These are phyloP conservation scores for Caranx ignobilis DNA, from an alignment of 2,113 vertebrate species.

Conservation along the genomic window DNA sequence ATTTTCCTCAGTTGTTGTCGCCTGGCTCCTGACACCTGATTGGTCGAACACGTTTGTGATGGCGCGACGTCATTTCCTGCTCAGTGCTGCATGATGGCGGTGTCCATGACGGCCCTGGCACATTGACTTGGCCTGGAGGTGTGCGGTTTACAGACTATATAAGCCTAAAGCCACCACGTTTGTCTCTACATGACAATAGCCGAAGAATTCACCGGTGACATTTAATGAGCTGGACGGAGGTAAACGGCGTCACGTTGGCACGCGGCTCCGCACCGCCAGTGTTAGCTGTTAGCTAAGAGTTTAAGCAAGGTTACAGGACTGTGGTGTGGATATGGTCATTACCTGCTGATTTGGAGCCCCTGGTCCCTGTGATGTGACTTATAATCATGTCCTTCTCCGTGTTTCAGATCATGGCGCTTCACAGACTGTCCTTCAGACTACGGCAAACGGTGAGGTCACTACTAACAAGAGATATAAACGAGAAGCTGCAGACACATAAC, in stretches of 20 bases:
- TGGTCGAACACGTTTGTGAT: constrained; percentile 21
- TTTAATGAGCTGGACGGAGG: constrained; percentile 20
- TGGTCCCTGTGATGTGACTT: neutral
- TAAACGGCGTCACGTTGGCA: constrained; percentile 9
- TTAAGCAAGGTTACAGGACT: constrained; percentile 70
- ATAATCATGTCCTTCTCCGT: neutral
- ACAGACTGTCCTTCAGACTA: constrained; percentile 76
- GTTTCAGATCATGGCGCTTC: constrained; percentile 82
- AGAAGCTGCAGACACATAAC: neutral
- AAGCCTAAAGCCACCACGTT: neutral
- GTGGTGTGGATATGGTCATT: too few species aligned
- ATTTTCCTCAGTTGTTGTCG: constrained; percentile 56
- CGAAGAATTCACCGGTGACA: neutral
- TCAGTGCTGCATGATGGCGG: constrained; percentile 67
- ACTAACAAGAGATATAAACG: too few species aligned
- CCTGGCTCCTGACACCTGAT: constrained; percentile 33
- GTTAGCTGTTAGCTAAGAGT: constrained; percentile 61
- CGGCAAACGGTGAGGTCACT: constrained; percentile 74
- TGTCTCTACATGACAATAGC: neutral
- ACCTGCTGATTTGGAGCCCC: fast-evolving
- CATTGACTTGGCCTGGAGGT: constrained; percentile 56
- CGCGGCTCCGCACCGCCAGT: neutral
- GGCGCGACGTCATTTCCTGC: constrained; percentile 61
- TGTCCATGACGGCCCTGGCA: constrained; percentile 52
- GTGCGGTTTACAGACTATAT: neutral